These are phyloP conservation scores for Cephus spinipes DNA, from an alignment of 2,888 invertebrate species.

Conservation along the genomic window DNA sequence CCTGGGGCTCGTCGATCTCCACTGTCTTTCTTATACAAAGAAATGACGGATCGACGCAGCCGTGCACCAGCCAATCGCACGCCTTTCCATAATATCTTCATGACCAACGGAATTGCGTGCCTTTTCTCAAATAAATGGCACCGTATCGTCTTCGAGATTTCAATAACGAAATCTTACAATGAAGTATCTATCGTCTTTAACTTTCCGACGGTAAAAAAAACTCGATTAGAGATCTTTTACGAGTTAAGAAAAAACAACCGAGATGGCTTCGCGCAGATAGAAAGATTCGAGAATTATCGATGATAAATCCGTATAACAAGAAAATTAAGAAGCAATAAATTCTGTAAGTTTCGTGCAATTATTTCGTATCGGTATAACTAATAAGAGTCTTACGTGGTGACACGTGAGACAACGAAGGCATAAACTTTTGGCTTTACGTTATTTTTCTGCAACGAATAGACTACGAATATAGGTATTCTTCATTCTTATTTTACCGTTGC, in stretches of 20 bases:
- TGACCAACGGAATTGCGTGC: conserved; percentile 3
- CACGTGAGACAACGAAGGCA: not conserved
- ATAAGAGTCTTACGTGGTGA: not conserved
- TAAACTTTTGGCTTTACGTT: conserved; percentile 29
- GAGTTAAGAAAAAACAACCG: not conserved
- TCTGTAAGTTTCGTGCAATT: not conserved
- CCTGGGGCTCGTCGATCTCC: conserved; percentile 59
- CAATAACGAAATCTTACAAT: not conserved
- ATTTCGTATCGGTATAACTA: not conserved
- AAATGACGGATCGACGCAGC: not conserved
- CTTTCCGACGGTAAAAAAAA: not conserved
- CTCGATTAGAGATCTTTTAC: not conserved
- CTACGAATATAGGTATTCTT: not conserved
- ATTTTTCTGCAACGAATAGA: conserved; percentile 41
- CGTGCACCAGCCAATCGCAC: conserved; percentile 2
- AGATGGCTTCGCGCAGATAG: not conserved
- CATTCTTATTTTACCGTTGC: not conserved
- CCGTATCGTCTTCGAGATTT: conserved; percentile 1
- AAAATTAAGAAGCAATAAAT: not conserved
- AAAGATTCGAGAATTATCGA: not conserved
- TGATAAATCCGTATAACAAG: not conserved
- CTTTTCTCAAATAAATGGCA: not conserved
- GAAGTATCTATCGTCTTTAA: not conserved
- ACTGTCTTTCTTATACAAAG: conserved; percentile 40
- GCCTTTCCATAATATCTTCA: not conserved